A percentile compares a stretch with the other conserved stretches of the same genome.
phyloP scores from a whole-genome alignment of 2,113 vertebrate species.

The Tragelaphus buxtoni region DNA sequence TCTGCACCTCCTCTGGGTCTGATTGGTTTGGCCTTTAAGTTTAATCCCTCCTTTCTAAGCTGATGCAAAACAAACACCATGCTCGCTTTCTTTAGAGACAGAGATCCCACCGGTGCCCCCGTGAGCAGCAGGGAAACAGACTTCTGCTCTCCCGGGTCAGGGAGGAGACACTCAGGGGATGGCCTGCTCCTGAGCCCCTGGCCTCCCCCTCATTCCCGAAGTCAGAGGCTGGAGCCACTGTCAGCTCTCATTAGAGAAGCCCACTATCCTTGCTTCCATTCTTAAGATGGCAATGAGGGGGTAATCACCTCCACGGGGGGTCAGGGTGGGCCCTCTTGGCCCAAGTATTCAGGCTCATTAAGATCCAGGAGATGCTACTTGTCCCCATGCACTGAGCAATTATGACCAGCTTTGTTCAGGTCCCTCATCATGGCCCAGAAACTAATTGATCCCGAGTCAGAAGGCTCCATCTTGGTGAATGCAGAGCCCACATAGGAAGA shows the following conservation, averaged over 20 bases:
- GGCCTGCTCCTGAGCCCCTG: background rate
- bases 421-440: background rate
- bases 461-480: background rate
- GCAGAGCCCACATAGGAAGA: background rate
- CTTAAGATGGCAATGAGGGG: background rate
- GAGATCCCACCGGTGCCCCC: background rate
- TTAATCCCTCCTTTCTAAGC: conserved; percentile 53
- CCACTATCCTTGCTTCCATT: conserved; percentile 34
- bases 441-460: background rate
- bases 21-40: conserved; percentile 31
- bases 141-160: conserved; percentile 50
- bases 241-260: conserved; percentile 80
- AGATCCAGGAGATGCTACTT: background rate
- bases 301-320: conserved; percentile 32
- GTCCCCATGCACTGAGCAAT: background rate
- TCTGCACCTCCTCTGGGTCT: background rate
- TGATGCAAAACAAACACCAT: conserved; percentile 5
- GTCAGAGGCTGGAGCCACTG: conserved; percentile 81
- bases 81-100: conserved; percentile 8
- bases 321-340: background rate
- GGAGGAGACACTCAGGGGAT: background rate
- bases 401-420: conserved; percentile 37
- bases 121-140: conserved; percentile 8
- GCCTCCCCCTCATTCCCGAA: background rate
- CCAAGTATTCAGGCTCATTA: conserved; percentile 48